Evolutionary conservation across 2,888 invertebrate species (phyloP).

Genomic region (Volucella inflata): DNA sequence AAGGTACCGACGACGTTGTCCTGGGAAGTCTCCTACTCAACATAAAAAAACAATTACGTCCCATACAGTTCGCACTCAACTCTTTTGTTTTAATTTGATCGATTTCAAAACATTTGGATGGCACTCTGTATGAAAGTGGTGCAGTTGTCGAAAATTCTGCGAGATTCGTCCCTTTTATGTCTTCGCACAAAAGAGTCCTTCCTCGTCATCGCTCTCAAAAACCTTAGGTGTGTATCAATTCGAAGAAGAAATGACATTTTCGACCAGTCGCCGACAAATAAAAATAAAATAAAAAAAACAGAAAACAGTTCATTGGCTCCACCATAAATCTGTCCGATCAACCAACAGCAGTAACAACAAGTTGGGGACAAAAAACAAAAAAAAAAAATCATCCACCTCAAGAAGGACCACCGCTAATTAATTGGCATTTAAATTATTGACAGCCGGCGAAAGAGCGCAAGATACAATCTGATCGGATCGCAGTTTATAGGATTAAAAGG

Average conservation of each 20-base stretch:
- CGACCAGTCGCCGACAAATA: not conserved
- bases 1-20: too few species aligned
- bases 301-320: conserved; percentile 56
- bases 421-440: conserved; percentile 75
- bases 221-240: conserved; percentile 46
- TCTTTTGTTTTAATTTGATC: too few species aligned
- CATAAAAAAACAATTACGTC: too few species aligned
- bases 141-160: not conserved
- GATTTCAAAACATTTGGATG: too few species aligned
- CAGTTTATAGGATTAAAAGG: conserved; percentile 65
- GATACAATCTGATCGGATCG: conserved; percentile 70
- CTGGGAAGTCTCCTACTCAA: too few species aligned
- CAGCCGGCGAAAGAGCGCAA: conserved; percentile 55
- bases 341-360: not conserved
- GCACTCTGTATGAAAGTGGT: too few species aligned
- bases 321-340: conserved; percentile 35
- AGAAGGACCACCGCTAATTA: conserved; percentile 65
- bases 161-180: not conserved
- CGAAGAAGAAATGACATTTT: conserved; percentile 45
- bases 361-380: not conserved
- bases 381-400: conserved; percentile 7
- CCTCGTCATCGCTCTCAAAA: not conserved
- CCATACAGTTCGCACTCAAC: too few species aligned
- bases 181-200: not conserved
- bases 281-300: too few species aligned